Evolutionary conservation across 2,113 vertebrate species (phyloP), one percentile per base, ranked within the genome.

Genomic region (Solea senegalensis): DNA sequence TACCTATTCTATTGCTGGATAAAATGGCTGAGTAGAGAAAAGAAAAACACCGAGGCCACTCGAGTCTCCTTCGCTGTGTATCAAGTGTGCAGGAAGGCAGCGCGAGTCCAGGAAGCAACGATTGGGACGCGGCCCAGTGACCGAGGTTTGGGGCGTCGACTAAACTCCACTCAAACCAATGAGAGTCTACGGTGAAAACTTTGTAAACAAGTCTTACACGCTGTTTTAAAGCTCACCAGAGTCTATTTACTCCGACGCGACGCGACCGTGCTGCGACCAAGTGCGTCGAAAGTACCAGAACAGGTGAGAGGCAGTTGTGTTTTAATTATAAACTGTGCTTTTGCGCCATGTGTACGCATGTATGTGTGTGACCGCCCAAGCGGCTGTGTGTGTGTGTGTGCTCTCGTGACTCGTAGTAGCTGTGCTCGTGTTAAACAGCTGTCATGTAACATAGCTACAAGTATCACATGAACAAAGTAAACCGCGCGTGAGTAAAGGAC

Each of bases 161-260:
- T 21, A 43, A 46, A 41, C 62, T 13, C 4, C 7, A 0, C 59
- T 34, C 69, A 0, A 78, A 85, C 90, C 90, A 91, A 91, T 91
- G 40, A 53, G 64, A 80, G 57, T 39, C 66, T 74, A 77, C 76
- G 72, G 43, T 14, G 78, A 72, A 77, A 48, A 88, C 89, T 87
- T 92, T 90, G 90, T 92, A 92, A 92, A 92, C 90, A 92, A 90
- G 59, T 81, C 58, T 55, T 50, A 59, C 90, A 83, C 77, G 86
- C 66, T 84, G 86, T 1, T 76, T 74, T 72, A 55, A 64, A 83
- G 63, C 65, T 65, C 45, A 0, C 34, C 43, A n/a, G 9, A 0
- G 4, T 0, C 27, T 34, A 0, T 50, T 56, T 66, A 65, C 69
- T 44, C 58, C 45, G 21, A 50, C 58, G 9, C 5, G 10, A 28